Percentiles rank a stretch among this genome's conserved stretches.
These are phyloP conservation scores for Hemaris fuciformis DNA, from an alignment of 2,888 invertebrate species.

Conservation along the genomic window DNA sequence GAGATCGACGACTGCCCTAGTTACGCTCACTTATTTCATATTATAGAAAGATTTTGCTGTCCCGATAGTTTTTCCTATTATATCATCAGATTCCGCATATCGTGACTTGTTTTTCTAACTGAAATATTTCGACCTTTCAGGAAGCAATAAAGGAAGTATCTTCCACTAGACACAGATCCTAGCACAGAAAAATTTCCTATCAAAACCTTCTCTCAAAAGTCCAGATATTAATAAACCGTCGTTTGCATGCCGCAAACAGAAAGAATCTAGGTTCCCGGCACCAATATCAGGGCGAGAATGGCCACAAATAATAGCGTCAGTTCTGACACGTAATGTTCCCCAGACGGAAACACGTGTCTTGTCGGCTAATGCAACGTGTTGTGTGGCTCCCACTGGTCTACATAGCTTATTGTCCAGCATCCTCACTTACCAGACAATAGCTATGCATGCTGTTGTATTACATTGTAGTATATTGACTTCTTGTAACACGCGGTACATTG, in stretches of 20 bases:
- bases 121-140: too few species aligned
- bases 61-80: too few species aligned
- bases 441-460: not conserved
- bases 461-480: not conserved
- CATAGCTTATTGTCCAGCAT: not conserved
- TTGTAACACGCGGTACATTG: not conserved
- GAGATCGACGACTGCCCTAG: not conserved
- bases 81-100: too few species aligned
- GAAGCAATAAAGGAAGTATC: too few species aligned
- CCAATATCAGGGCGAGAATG: not conserved
- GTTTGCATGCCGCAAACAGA: not conserved
- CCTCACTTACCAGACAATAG: not conserved
- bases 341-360: conserved; percentile 5
- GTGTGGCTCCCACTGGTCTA: not conserved
- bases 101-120: too few species aligned
- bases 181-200: not conserved
- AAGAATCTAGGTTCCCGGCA: not conserved
- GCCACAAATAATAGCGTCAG: not conserved
- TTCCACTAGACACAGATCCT: not conserved
- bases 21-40: not conserved
- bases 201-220: not conserved
- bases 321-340: not conserved
- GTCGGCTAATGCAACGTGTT: not conserved
- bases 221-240: not conserved
- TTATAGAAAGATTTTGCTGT: too few species aligned